Evolutionary conservation across 2,113 vertebrate species (phyloP), one percentile per base, ranked within the genome.

Genomic region (Oxyura jamaicensis): DNA sequence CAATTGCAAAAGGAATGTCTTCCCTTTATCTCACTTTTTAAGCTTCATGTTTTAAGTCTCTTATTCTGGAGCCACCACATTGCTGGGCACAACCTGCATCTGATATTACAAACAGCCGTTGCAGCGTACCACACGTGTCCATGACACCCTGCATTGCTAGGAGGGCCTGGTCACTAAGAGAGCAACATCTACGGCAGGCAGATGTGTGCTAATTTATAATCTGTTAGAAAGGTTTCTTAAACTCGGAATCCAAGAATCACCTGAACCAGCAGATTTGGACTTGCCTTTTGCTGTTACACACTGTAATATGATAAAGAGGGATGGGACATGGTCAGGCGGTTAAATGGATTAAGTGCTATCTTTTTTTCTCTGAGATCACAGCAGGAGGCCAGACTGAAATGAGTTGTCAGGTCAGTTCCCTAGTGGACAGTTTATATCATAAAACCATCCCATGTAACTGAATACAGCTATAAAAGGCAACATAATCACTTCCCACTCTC

Each of bases 121-220:
- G 59, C 80, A 83, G 71, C 23, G 4, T 26, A 83, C 92, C 88
- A 69, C 63, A 56, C 31, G 44, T 92, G 86, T 79, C 92, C 4
- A 13, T n/a, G 65, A 96, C 75, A 88, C 92, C 80, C 74, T 77
- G 95, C 95, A 93, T 67, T 71, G 71, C 91, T 82, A 95, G 87
- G 93, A 91, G 92, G 58, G 90, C 56, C 55, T 3, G 33, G 56
- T 85, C 92, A 93, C 55, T 82, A 91, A 94, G 76, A 86, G 59
- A 83, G 66, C 71, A 90, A 88, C 65, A 59, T 66, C 81, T 95
- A 76, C 10, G 55, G 83, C 84, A 95, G 58, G 94, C 88, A 94
- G 76, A 91, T 82, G 21, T 63, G 89, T 46, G 77, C 42, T 96
- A 85, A 97, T 91, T 95, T 90, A 83, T 52, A 48, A 76, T 56